A percentile compares a stretch with the other conserved stretches of the same genome.
Evolutionary conservation across 2,888 invertebrate species (phyloP).

Genomic region (Pseudanteris insignis): DNA sequence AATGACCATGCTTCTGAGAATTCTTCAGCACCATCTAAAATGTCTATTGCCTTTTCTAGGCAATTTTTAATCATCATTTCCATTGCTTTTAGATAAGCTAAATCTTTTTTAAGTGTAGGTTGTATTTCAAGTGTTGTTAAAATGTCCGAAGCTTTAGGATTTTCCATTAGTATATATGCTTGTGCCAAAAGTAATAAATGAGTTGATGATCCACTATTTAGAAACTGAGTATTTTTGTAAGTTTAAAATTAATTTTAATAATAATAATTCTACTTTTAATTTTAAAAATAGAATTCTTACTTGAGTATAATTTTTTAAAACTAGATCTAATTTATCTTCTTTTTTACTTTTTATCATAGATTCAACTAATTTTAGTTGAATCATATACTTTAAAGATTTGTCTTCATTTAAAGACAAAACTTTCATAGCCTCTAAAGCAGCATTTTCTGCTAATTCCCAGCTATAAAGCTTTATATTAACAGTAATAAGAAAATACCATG

Average conservation of each 20-base stretch:
- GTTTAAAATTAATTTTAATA: constrained; percentile 1
- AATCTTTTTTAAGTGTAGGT: constrained; percentile 49
- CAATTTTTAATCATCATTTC: constrained; percentile 68
- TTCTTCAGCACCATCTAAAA: constrained; percentile 68
- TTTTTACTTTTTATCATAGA: constrained; percentile 64
- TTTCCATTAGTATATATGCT: constrained; percentile 64
- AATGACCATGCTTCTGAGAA: constrained; percentile 70
- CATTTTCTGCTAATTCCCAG: constrained; percentile 67
- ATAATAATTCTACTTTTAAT: constrained; percentile 1
- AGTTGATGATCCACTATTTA: constrained; percentile 46
- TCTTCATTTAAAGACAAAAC: constrained; percentile 58
- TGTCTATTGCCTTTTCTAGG: constrained; percentile 69
- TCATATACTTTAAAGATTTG: constrained; percentile 50
- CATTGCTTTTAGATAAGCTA: constrained; percentile 68
- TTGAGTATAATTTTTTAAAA: constrained; percentile 59
- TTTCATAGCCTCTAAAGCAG: constrained; percentile 62
- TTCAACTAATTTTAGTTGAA: constrained; percentile 62
- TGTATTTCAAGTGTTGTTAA: constrained; percentile 60
- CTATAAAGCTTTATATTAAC: constrained; percentile 68
- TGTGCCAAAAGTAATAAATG: constrained; percentile 57
- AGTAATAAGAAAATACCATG: constrained; percentile 68
- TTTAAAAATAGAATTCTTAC: constrained; percentile 51
- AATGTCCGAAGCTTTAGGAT: constrained; percentile 61
- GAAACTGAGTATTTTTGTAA: constrained; percentile 47
- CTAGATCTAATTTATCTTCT: constrained; percentile 68